These are phyloP conservation scores for Ictalurus furcatus DNA, from an alignment of 2,113 vertebrate species.

Conservation along the genomic window DNA sequence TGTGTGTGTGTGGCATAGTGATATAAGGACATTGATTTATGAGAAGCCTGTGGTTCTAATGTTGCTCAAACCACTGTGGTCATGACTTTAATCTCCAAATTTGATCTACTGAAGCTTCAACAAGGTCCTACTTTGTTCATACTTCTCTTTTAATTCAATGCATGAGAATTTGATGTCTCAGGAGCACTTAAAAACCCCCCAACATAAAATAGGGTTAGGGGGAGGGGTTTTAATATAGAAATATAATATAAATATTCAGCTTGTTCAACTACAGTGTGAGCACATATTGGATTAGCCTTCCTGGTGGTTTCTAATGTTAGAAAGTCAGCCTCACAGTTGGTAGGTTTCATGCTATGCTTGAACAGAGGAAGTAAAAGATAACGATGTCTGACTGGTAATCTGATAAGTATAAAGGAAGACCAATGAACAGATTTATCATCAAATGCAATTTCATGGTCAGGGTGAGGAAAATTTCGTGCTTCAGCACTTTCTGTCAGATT, in stretches of 20 bases:
- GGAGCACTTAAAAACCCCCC: background rate
- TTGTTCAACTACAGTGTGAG: slow-evolving; percentile 20
- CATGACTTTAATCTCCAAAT: background rate
- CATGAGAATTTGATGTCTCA: slow-evolving; percentile 7
- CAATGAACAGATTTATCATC: slow-evolving; percentile 43
- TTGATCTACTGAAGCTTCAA: background rate
- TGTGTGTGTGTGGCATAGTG: background rate
- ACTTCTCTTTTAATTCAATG: background rate
- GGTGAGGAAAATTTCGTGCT: slow-evolving; percentile 18
- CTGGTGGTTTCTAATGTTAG: slow-evolving; percentile 20
- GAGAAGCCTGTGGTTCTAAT: background rate
- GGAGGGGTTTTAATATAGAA: background rate
- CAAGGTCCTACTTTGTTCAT: background rate
- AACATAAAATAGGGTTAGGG: background rate
- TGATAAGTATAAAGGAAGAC: slow-evolving; percentile 14
- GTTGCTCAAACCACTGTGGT: background rate
- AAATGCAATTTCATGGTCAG: slow-evolving; percentile 50
- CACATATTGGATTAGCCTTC: slow-evolving; percentile 33
- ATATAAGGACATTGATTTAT: background rate
- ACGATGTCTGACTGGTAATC: slow-evolving; percentile 41
- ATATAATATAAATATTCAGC: background rate
- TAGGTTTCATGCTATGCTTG: slow-evolving; percentile 22
- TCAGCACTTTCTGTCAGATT: slow-evolving; percentile 39
- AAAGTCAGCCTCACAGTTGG: slow-evolving; percentile 21
- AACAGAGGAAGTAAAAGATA: background rate